Evolutionary conservation across 2,113 vertebrate species (phyloP).

Genomic region (Neolamprologus caudopunctatus): DNA sequence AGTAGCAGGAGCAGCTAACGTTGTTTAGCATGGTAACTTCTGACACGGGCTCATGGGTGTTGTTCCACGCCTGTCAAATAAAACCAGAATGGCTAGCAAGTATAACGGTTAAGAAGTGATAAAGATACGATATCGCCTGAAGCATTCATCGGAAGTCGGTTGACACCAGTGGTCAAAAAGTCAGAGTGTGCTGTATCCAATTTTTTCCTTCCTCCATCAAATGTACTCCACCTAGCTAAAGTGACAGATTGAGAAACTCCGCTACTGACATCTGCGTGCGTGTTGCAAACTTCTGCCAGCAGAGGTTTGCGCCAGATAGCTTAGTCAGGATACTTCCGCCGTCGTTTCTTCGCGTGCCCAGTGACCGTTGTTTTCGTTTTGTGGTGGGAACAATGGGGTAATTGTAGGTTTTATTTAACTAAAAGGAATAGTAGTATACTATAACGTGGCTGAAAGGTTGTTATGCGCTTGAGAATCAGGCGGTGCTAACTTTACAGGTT

Average conservation of each 20-base stretch:
- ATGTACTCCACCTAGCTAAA: slow-evolving; percentile 13
- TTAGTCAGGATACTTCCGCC: neutral
- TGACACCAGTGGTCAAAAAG: neutral
- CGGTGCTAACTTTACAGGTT: neutral
- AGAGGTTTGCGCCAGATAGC: accelerated
- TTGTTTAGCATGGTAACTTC: slow-evolving; percentile 42
- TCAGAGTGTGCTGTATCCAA: neutral
- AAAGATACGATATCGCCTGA: neutral
- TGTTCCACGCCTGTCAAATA: slow-evolving; percentile 23
- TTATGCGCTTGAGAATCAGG: neutral
- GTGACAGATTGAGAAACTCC: slow-evolving; percentile 65
- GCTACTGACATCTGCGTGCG: slow-evolving; percentile 59
- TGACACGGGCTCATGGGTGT: slow-evolving; percentile 16
- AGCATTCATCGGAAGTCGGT: neutral
- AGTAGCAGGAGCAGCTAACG: slow-evolving; percentile 26
- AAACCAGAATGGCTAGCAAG: neutral
- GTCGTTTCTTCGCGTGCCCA: neutral
- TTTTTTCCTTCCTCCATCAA: neutral
- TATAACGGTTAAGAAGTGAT: neutral
- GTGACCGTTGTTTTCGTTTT: neutral
- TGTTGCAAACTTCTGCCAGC: slow-evolving; percentile 39
- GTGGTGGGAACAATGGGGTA: neutral
- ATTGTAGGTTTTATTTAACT: neutral
- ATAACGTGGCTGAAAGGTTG: neutral
- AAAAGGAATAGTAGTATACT: neutral